Evolutionary conservation across 92 coral and sea anemone genomes (phyloP).

Genomic region (Zoanthus sansibaricus): DNA sequence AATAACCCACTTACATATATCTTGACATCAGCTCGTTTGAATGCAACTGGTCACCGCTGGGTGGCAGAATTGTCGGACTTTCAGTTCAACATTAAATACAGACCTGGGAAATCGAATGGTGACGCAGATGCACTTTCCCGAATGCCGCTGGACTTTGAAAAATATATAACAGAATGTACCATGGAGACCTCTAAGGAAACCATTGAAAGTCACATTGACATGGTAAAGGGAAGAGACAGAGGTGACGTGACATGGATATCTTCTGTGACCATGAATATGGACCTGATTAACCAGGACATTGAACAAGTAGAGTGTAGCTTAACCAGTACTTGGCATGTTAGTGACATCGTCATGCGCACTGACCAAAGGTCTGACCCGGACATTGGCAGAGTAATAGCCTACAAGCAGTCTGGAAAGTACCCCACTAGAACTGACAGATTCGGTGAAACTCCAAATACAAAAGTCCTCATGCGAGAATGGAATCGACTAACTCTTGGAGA

Average conservation of each 20-base stretch:
- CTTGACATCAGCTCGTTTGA: slow-evolving; percentile 17
- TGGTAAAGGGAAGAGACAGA: slow-evolving; percentile 17
- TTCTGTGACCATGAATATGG: slow-evolving; percentile 19
- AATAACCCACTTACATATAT: neutral
- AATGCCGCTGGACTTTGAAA: slow-evolving; percentile 29
- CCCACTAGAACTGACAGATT: neutral
- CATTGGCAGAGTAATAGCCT: slow-evolving; percentile 31
- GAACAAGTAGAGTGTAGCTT: neutral
- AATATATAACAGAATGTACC: slow-evolving; percentile 26
- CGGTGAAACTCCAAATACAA: slow-evolving; percentile 36
- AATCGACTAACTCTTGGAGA: slow-evolving; percentile 13
- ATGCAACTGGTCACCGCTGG: slow-evolving; percentile 37
- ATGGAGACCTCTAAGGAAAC: slow-evolving; percentile 19
- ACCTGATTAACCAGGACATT: slow-evolving; percentile 6
- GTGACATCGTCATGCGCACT: neutral
- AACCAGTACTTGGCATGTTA: neutral
- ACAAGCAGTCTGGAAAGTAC: slow-evolving; percentile 8
- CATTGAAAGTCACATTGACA: slow-evolving; percentile 19
- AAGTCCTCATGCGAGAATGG: slow-evolving; percentile 47
- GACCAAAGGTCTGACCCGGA: slow-evolving; percentile 35
- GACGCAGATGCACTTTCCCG: slow-evolving; percentile 41
- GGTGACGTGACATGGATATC: slow-evolving; percentile 37
- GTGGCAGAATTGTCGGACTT: slow-evolving; percentile 27
- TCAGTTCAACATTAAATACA: slow-evolving; percentile 45
- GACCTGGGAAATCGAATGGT: slow-evolving; percentile 50